phyloP scores from a whole-genome alignment of 2,797 vertebrate genomes.

The Anas flavirostris region DNA sequence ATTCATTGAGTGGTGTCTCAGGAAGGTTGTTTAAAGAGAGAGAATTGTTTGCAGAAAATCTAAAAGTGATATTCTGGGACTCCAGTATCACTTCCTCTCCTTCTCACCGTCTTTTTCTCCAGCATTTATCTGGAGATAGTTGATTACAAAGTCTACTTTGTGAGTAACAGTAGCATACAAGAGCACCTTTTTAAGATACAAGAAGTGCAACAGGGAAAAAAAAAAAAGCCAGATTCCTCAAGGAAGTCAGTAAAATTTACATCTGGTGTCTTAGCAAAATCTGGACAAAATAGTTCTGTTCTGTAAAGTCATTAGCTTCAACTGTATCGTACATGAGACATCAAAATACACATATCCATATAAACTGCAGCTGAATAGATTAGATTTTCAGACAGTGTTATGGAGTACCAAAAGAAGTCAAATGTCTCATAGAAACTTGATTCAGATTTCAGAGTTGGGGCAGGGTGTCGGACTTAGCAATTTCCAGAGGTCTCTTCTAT shows the following conservation, averaged over 20 bases:
- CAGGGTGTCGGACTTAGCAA: neutral
- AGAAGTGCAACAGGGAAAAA: neutral
- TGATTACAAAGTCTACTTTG: neutral
- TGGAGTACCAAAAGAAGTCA: constrained; percentile 1
- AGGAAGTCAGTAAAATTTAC: constrained; percentile 28
- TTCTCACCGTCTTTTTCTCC: neutral
- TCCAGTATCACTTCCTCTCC: neutral
- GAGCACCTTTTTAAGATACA: constrained; percentile 2
- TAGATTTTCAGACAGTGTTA: neutral
- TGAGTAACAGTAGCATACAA: neutral
- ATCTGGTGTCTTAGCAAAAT: constrained; percentile 40
- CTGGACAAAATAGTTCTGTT: constrained; percentile 10
- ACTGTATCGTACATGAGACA: neutral
- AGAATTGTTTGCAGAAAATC: neutral
- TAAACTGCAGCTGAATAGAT: neutral
- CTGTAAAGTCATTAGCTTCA: constrained; percentile 34
- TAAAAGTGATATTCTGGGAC: neutral
- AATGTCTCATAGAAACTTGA: constrained; percentile 20
- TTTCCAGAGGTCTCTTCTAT: neutral
- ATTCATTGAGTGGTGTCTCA: neutral
- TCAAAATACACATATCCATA: constrained; percentile 3
- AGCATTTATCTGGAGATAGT: neutral
- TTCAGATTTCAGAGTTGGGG: neutral
- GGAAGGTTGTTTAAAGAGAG: neutral
- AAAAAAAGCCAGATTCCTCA: neutral